phyloP scores from a whole-genome alignment of 2,113 vertebrate species.

The Serilophus lunatus region DNA sequence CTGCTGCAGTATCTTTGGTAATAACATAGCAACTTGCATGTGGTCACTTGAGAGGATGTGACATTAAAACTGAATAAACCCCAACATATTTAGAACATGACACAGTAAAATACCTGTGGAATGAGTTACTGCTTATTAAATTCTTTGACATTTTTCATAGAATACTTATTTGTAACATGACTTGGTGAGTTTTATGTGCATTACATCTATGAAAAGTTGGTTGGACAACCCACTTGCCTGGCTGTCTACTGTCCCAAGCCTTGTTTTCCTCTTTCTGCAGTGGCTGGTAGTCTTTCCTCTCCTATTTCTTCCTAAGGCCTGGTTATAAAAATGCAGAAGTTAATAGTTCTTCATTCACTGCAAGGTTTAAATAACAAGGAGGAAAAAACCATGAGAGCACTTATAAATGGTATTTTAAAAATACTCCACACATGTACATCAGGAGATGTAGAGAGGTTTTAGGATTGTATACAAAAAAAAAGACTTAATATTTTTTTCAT shows the following conservation, averaged over 20 bases:
- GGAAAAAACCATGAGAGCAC: not conserved
- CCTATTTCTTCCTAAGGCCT: not conserved
- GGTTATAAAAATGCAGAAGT: not conserved
- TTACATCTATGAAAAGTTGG: not conserved
- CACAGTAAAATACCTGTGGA: not conserved
- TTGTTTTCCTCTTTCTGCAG: not conserved
- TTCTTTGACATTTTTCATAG: not conserved
- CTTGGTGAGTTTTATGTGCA: not conserved
- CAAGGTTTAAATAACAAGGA: not conserved
- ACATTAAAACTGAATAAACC: not conserved
- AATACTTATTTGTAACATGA: not conserved
- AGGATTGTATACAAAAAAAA: not conserved
- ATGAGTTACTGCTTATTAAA: not conserved
- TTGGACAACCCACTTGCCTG: not conserved
- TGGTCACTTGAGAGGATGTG: not conserved
- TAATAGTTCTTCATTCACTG: not conserved
- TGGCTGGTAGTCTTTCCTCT: not conserved
- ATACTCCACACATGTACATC: not conserved
- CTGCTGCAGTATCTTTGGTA: not conserved
- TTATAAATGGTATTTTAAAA: not conserved
- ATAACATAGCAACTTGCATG: not conserved
- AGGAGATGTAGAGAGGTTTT: not conserved
- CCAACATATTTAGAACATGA: not conserved
- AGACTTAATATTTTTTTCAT: not conserved
- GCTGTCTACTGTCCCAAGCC: not conserved